Evolutionary conservation across 1,140 invertebrate genomes (phyloP), one percentile per base, ranked within the genome.

Genomic region (Reticulitermes speratus): DNA sequence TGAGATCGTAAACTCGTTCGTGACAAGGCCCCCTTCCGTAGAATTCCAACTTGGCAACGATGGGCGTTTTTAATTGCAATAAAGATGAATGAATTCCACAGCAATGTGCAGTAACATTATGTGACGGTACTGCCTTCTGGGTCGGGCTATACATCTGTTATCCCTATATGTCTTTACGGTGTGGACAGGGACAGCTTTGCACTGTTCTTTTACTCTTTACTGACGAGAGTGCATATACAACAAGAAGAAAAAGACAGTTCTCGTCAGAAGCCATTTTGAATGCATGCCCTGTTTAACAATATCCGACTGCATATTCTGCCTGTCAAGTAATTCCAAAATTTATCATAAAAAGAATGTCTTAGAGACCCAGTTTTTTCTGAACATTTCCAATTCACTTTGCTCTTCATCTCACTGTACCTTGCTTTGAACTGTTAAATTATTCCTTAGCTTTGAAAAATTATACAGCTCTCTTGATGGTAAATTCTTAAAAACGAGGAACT

Each of bases 301-400:
- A 25, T 75, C 48, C 32, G 83, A 84, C 83, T 84, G 16, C 83
- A 84, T 84, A 9, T 84, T 84, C 83, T 84, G 48, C 32, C 83
- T 84, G 83, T 52, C 83, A 84, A 84, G 83, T 30, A 84, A 44
- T 84, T 84, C 32, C 83, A 84, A 84, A 84, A 84, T 84, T 84
- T 84, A 84, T 45, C 83, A 84, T 45, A 44, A 84, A 84, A 84
- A 44, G 44, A 44, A 45, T 84, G 44, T 44, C 25, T 9, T 84
- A 84, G 23, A 84, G 32, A 84, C 44, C 83, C 25, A 52, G 83
- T 84, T 84, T 84, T 83, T 84, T 84, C 44, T 45, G 25, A 12
- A 8, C 44, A 44, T 44, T 84, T 84, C 16, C 8, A 84, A 84
- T 84, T 84, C 83, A 84, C 83, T 84, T 84, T 84, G 83, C n/a